Conservation (phyloP, 2,888 invertebrate species). For the Perithous albicinctus region DNA sequence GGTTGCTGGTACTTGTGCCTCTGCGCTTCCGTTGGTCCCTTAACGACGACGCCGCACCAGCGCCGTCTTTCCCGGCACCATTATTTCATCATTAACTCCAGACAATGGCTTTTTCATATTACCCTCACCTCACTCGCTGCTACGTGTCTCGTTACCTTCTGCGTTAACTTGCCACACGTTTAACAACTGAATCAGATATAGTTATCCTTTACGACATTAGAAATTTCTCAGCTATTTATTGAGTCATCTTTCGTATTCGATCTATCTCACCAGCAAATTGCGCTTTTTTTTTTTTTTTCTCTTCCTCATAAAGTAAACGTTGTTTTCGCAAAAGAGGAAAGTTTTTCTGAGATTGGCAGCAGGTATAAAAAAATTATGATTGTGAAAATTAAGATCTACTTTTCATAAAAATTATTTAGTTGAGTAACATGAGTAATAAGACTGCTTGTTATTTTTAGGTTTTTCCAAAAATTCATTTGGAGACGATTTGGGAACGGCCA, state of each 20-base stretch:
- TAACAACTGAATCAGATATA: slow-evolving; percentile 36
- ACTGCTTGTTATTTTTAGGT: too few relatives aligned
- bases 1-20: slow-evolving; percentile 25
- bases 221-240: slow-evolving; percentile 16
- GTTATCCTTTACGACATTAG: neutral
- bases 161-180: slow-evolving; percentile 12
- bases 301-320: neutral
- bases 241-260: slow-evolving; percentile 6
- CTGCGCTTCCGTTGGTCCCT: slow-evolving; percentile 70
- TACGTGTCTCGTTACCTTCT: slow-evolving; percentile 39
- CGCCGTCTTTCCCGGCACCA: slow-evolving; percentile 72
- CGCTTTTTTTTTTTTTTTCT: neutral
- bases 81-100: slow-evolving; percentile 75
- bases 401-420: too few relatives aligned
- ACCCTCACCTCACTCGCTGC: slow-evolving; percentile 17
- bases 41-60: slow-evolving; percentile 67
- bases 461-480: too few relatives aligned
- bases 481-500: too few relatives aligned
- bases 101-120: slow-evolving; percentile 71
- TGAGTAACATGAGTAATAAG: too few relatives aligned
- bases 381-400: too few relatives aligned
- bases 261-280: neutral
- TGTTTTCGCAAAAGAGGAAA: too few relatives aligned
- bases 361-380: too few relatives aligned
- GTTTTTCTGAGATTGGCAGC: too few relatives aligned